These are phyloP conservation scores for Latrodectus elegans DNA, from an alignment of 2,888 invertebrate genomes.

Conservation along the genomic window DNA sequence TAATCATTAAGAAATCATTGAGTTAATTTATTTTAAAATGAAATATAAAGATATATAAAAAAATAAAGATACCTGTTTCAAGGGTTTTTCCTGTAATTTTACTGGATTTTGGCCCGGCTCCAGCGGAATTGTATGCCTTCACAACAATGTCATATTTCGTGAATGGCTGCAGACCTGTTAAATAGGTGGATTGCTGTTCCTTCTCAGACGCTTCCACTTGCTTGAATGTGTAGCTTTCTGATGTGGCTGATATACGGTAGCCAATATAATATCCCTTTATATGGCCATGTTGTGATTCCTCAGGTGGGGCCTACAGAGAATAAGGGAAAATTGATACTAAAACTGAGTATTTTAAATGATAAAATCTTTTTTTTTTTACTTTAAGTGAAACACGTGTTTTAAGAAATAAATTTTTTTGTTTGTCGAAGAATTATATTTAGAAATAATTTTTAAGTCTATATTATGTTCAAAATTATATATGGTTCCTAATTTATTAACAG, in stretches of 20 bases:
- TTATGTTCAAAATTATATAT: too few relatives aligned
- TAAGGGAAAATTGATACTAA: too few relatives aligned
- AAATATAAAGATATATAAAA: neutral
- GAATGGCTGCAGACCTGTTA: conserved; percentile 87
- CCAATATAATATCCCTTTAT: conserved; percentile 71
- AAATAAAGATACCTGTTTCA: conserved; percentile 80
- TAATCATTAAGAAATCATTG: too few relatives aligned
- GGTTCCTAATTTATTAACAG: too few relatives aligned
- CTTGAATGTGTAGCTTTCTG: conserved; percentile 85
- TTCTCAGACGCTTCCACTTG: conserved; percentile 84
- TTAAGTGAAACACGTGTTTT: too few relatives aligned
- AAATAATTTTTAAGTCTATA: neutral
- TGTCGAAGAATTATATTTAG: neutral
- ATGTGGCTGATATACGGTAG: conserved; percentile 62
- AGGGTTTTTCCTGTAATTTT: conserved; percentile 94
- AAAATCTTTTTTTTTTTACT: too few relatives aligned
- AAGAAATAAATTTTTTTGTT: neutral
- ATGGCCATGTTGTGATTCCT: conserved; percentile 64
- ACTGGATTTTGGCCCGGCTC: conserved; percentile 91
- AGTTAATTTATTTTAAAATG: neutral
- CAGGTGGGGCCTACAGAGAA: conserved; percentile 54
- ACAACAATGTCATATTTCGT: conserved; percentile 96
- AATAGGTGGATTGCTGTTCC: conserved; percentile 83
- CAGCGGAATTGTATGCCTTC: conserved; percentile 95
- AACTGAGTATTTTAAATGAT: too few relatives aligned